These are phyloP conservation scores for Gymnosoma rotundatum DNA, from an alignment of 2,888 invertebrate genomes.

Conservation along the genomic window DNA sequence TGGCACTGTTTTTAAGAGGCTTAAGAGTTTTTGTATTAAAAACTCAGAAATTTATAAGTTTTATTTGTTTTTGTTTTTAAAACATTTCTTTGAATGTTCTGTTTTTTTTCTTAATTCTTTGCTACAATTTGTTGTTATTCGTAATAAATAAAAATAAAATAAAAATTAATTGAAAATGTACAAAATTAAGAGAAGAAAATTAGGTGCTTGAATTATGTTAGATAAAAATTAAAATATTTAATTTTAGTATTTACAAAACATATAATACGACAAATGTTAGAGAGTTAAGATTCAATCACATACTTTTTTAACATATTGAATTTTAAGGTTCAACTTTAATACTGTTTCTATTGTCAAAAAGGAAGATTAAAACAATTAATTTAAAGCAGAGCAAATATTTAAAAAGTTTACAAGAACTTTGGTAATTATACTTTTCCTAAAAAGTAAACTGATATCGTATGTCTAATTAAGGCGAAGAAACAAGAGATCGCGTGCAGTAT, in stretches of 20 bases:
- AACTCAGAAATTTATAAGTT: slow-evolving; percentile 42
- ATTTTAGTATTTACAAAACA: slow-evolving; percentile 60
- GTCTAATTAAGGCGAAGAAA: too few relatives aligned
- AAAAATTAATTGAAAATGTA: slow-evolving; percentile 16
- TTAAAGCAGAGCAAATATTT: too few relatives aligned
- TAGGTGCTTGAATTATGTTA: slow-evolving; percentile 54
- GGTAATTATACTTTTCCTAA: too few relatives aligned
- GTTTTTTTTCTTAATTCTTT: slow-evolving; percentile 36
- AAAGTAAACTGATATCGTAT: too few relatives aligned
- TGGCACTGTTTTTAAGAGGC: slow-evolving; percentile 65
- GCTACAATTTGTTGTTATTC: slow-evolving; percentile 60
- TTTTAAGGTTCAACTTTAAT: background rate
- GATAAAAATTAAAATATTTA: slow-evolving; percentile 42
- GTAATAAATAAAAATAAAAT: slow-evolving; percentile 10
- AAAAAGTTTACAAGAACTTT: too few relatives aligned
- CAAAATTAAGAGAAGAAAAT: slow-evolving; percentile 39
- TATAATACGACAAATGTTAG: slow-evolving; percentile 41
- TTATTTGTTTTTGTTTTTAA: slow-evolving; percentile 32
- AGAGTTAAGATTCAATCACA: slow-evolving; percentile 47
- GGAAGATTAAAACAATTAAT: too few relatives aligned
- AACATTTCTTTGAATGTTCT: slow-evolving; percentile 59
- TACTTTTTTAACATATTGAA: background rate
- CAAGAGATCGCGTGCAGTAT: too few relatives aligned
- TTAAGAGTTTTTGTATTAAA: slow-evolving; percentile 34
- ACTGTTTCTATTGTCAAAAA: too few relatives aligned